Evolutionary conservation across 2,797 vertebrate genomes (phyloP).

Genomic region (Dipus sagitta): DNA sequence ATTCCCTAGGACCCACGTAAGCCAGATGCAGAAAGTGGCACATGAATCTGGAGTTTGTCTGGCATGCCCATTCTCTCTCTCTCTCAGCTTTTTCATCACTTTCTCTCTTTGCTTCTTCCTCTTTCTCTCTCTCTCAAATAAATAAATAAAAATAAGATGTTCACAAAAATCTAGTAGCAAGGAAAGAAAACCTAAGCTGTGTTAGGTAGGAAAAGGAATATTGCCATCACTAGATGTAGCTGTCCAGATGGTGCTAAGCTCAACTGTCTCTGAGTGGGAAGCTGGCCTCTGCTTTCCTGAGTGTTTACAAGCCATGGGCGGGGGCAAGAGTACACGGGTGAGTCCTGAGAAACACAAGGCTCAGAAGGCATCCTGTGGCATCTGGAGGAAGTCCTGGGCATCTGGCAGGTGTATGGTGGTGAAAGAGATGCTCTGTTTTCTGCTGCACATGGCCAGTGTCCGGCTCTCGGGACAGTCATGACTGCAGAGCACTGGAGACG

Average conservation of each 20-base stretch:
- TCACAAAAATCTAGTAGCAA: neutral
- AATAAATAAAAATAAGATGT: too few species aligned
- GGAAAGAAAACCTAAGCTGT: neutral
- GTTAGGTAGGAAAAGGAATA: constrained; percentile 16
- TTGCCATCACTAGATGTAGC: neutral
- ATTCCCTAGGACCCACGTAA: too few species aligned
- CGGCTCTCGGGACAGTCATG: neutral
- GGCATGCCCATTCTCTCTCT: too few species aligned
- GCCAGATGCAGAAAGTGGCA: too few species aligned
- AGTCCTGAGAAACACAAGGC: neutral
- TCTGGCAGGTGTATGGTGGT: neutral
- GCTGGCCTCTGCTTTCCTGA: neutral
- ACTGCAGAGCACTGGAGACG: neutral
- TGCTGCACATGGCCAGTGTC: neutral
- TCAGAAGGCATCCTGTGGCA: neutral
- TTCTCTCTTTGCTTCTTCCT: too few species aligned
- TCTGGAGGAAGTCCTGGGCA: neutral
- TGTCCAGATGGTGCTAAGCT: neutral
- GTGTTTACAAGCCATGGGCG: neutral
- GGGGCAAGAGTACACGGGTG: neutral
- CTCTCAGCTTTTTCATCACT: too few species aligned
- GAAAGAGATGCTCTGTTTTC: constrained; percentile 33
- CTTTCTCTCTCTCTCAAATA: too few species aligned
- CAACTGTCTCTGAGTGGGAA: neutral
- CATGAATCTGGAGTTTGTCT: too few species aligned